Percentiles rank a stretch among this genome's conserved stretches.
Conservation (phyloP, 1,140 invertebrate genomes). For the Drosophila biarmipes region DNA sequence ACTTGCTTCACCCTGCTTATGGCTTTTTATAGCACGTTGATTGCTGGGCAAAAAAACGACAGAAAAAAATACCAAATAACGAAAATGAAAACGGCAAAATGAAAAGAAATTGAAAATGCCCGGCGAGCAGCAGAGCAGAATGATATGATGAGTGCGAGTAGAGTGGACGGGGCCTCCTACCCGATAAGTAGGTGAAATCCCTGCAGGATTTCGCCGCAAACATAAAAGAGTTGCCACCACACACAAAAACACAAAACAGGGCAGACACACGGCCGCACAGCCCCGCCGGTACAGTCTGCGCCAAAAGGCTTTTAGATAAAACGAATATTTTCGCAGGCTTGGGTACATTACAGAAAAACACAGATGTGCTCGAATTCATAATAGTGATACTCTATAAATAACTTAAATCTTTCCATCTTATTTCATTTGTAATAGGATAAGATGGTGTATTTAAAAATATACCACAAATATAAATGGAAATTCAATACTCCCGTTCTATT, state of each 20-base stretch:
- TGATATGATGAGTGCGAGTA: slow-evolving; percentile 52
- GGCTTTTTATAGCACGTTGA: slow-evolving; percentile 57
- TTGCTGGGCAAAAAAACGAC: slow-evolving; percentile 37
- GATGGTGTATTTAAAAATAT: too few relatives aligned
- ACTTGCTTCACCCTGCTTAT: slow-evolving; percentile 29
- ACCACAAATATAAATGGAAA: too few relatives aligned
- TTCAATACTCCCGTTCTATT: too few relatives aligned
- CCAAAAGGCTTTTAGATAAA: slow-evolving; percentile 3
- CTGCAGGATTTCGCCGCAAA: slow-evolving; percentile 35
- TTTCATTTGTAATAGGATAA: too few relatives aligned
- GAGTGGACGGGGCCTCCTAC: neutral
- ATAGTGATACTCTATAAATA: neutral
- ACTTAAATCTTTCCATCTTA: too few relatives aligned
- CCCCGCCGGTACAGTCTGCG: neutral
- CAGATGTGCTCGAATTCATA: neutral
- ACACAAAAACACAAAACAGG: slow-evolving; percentile 24
- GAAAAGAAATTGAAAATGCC: slow-evolving; percentile 55
- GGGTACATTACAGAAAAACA: neutral
- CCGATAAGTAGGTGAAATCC: slow-evolving; percentile 46
- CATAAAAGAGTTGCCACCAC: slow-evolving; percentile 46
- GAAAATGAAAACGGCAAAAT: slow-evolving; percentile 41
- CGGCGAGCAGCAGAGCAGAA: slow-evolving; percentile 54
- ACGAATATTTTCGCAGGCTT: neutral
- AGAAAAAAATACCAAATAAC: slow-evolving; percentile 18
- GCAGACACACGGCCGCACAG: slow-evolving; percentile 8